These are phyloP conservation scores for Molossus alvarezi DNA, from an alignment of 2,797 vertebrate genomes.

Conservation along the genomic window DNA sequence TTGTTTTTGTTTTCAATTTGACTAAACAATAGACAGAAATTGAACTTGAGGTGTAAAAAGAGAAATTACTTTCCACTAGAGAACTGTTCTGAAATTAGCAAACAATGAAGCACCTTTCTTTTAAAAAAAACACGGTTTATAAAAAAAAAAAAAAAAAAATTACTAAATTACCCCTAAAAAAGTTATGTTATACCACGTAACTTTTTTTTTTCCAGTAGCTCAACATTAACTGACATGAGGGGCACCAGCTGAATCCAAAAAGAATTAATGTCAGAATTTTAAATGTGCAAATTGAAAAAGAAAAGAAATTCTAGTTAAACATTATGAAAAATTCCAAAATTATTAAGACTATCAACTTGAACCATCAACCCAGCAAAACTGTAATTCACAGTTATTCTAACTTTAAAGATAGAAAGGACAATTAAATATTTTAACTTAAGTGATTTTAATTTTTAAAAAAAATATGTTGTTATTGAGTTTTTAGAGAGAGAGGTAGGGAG, in stretches of 20 bases:
- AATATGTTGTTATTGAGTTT: no score
- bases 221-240: neutral
- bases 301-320: constrained; percentile 42
- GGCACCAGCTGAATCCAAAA: neutral
- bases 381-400: constrained; percentile 47
- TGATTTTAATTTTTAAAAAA: constrained; percentile 50
- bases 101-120: constrained; percentile 26
- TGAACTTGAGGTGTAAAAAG: constrained; percentile 54
- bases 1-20: constrained; percentile 72
- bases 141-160: constrained; percentile 11
- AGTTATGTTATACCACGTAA: neutral
- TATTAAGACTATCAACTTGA: neutral
- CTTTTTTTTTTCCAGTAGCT: constrained; percentile 43
- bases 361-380: neutral
- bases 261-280: constrained; percentile 39
- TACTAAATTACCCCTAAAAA: constrained; percentile 22
- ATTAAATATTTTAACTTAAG: constrained; percentile 5
- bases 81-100: constrained; percentile 56
- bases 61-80: constrained; percentile 34
- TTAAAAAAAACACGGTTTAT: constrained; percentile 62
- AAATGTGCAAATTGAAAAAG: constrained; percentile 62
- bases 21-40: constrained; percentile 31
- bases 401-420: constrained; percentile 24
- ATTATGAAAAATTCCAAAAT: constrained; percentile 55
- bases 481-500: no score